These are phyloP conservation scores for Drosophila prostipennis DNA, from an alignment of 2,888 invertebrate species.

Conservation along the genomic window DNA sequence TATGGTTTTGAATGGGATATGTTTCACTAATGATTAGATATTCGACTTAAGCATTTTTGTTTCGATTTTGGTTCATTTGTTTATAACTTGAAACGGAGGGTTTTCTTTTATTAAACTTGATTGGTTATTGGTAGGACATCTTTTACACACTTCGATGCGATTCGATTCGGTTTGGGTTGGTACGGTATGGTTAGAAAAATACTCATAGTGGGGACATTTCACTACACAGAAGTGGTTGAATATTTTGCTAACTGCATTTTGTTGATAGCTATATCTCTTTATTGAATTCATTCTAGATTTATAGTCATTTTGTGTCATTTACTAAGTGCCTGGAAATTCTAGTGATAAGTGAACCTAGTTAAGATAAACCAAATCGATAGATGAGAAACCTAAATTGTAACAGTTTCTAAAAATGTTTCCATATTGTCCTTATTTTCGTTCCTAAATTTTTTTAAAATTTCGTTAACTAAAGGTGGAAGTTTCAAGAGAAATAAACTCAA, in stretches of 20 bases:
- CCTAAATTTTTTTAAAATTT: conserved; percentile 30
- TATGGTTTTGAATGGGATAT: conserved; percentile 40
- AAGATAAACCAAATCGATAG: conserved; percentile 16
- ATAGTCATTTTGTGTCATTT: conserved; percentile 25
- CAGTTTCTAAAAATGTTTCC: conserved; percentile 36
- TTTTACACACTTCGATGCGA: conserved; percentile 32
- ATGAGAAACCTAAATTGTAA: conserved; percentile 18
- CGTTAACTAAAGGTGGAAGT: conserved; percentile 26
- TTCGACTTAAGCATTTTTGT: conserved; percentile 37
- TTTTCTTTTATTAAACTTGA: conserved; percentile 63
- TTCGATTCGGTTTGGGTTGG: conserved; percentile 19
- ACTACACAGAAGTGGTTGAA: conserved; percentile 54
- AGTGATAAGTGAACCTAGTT: conserved; percentile 30
- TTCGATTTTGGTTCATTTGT: conserved; percentile 76
- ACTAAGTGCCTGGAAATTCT: conserved; percentile 39
- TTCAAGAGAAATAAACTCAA: conserved; percentile 8
- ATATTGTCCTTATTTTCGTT: conserved; percentile 51
- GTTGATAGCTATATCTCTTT: conserved; percentile 32
- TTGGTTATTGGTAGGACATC: conserved; percentile 64
- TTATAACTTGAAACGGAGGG: conserved; percentile 79
- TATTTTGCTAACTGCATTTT: conserved; percentile 51
- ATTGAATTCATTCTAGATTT: conserved; percentile 35
- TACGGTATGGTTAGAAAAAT: conserved; percentile 64
- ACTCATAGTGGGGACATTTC: conserved; percentile 54
- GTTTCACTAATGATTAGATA: conserved; percentile 38